Percentiles rank a stretch among this genome's conserved stretches.
phyloP scores from a whole-genome alignment of 2,113 vertebrate genomes.

The Eulemur macaco region DNA sequence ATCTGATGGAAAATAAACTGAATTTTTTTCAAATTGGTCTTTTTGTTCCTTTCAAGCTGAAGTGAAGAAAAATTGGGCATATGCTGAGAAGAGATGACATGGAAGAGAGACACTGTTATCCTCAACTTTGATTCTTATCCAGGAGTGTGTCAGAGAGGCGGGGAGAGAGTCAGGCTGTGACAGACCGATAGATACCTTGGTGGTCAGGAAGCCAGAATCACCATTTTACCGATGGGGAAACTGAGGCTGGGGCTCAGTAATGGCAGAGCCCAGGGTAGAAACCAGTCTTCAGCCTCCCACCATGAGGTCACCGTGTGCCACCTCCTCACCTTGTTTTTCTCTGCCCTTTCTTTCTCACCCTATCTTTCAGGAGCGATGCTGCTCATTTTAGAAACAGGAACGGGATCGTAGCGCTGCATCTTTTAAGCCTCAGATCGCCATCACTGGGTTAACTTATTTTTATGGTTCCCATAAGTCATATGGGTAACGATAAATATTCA shows the following conservation, averaged over 20 bases:
- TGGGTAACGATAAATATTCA: neutral
- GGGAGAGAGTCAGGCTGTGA: neutral
- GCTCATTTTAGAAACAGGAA: neutral
- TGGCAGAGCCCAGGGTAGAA: neutral
- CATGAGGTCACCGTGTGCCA: fast-evolving
- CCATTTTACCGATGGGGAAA: neutral
- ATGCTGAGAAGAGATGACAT: neutral
- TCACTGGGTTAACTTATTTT: neutral
- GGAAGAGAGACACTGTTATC: neutral
- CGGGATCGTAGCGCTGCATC: neutral
- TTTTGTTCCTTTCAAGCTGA: neutral
- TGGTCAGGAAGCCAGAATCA: neutral
- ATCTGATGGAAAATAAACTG: neutral
- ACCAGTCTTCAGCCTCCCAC: neutral
- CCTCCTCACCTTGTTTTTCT: neutral
- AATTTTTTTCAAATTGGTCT: neutral
- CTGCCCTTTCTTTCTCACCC: neutral
- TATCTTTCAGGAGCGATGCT: no score
- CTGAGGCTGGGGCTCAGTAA: neutral
- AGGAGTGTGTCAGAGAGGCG: neutral
- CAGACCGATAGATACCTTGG: neutral
- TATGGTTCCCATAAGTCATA: neutral
- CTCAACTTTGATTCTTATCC: neutral
- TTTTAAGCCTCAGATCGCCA: neutral
- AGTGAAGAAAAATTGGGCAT: neutral